phyloP scores from a whole-genome alignment of 2,888 invertebrate species.

The Diadromus collaris region DNA sequence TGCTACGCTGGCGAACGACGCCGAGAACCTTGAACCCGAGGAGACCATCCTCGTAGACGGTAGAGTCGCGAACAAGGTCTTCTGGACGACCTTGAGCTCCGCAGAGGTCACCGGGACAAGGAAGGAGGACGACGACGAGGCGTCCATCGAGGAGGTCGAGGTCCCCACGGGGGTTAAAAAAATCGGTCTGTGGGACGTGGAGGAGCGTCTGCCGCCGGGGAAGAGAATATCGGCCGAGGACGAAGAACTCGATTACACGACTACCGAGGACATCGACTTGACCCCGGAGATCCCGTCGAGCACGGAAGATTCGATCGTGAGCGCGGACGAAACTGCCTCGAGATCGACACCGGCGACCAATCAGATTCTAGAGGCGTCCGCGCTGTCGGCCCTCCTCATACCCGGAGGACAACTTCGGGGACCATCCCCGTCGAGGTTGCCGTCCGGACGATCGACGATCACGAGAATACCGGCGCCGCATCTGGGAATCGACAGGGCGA shows the following conservation, averaged over 20 bases:
- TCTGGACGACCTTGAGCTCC: slow-evolving; percentile 71
- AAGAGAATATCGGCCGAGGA: slow-evolving; percentile 41
- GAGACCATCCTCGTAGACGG: slow-evolving; percentile 56
- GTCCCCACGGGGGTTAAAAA: slow-evolving; percentile 64
- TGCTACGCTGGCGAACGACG: slow-evolving; percentile 57
- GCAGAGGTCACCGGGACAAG: slow-evolving; percentile 7
- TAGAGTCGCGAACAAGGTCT: slow-evolving; percentile 67
- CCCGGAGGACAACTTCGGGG: slow-evolving; percentile 81
- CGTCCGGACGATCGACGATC: slow-evolving; percentile 83
- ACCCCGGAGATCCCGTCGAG: slow-evolving; percentile 15
- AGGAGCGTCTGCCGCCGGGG: slow-evolving; percentile 45
- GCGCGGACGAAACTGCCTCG: slow-evolving; percentile 44
- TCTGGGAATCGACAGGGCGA: slow-evolving; percentile 51
- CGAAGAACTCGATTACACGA: slow-evolving; percentile 24
- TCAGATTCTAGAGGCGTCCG: slow-evolving; percentile 80
- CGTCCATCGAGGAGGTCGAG: slow-evolving; percentile 46
- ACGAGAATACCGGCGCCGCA: slow-evolving; percentile 83
- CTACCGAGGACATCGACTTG: slow-evolving; percentile 6
- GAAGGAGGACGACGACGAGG: neutral
- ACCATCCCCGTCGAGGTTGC: slow-evolving; percentile 73
- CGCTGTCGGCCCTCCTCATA: slow-evolving; percentile 84
- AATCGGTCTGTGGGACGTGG: slow-evolving; percentile 49
- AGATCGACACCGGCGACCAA: slow-evolving; percentile 64
- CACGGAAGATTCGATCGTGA: slow-evolving; percentile 7
- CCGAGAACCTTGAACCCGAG: slow-evolving; percentile 64